Evolutionary conservation across 2,888 invertebrate species (phyloP), one percentile per base, ranked within the genome.

Genomic region (Lysandra bellargus): DNA sequence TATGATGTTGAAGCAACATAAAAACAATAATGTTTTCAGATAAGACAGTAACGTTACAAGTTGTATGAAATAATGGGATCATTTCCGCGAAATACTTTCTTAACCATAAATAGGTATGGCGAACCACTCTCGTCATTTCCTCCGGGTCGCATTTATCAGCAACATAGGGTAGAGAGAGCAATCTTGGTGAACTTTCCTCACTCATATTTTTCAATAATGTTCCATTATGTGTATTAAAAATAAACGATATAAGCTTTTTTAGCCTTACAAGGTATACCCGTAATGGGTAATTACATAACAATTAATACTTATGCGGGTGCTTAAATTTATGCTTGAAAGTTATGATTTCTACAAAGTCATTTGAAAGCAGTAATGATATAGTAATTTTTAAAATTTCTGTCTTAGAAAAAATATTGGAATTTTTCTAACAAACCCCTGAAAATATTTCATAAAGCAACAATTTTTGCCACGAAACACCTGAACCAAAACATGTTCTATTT

Each of bases 91-190:
- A 78, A 80, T 82, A 81, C 78, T 74, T 69, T 77, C 79, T 79
- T 76, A 73, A 30, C 23, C 40, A 33, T 75, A 57, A 57, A 57
- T 53, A 57, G 53, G 53, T 76, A 80, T 79, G 78, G 85, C 83
- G 85, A 87, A 86, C 85, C 90, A 93, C 93, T 93, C 90, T 88
- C 89, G 87, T 91, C 90, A 93, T 93, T 93, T 93, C 92, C 93
- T 93, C 84, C 84, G 93, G 91, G 93, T 86, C 90, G 88, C 91
- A 91, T 92, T 92, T 88, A 89, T 89, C 86, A 87, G 85, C 81
- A 81, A 78, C 79, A 78, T 79, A 78, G 81, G 74, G 78, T 75
- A 78, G 33, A 64, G 80, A 78, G 78, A 61, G 83, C 88, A 90
- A 90, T 90, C 89, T 88, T 86, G 85, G 88, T 87, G 88, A 87